phyloP scores from a whole-genome alignment of 2,113 vertebrate species.

The Eurystomus gularis region DNA sequence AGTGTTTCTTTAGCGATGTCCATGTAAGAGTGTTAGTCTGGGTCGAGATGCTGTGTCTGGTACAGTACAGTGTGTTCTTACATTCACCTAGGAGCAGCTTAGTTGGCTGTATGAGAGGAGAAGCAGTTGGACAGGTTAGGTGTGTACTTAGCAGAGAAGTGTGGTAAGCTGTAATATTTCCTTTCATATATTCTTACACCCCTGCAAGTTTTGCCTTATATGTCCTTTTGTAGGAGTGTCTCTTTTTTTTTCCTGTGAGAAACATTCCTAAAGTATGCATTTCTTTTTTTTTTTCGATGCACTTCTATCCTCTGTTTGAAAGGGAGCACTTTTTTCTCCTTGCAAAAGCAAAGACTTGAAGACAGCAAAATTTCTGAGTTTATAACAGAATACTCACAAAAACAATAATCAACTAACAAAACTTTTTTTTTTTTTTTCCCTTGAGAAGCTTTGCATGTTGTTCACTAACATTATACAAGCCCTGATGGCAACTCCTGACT shows the following conservation, averaged over 20 bases:
- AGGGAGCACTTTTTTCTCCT: not conserved
- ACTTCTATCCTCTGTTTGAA: not conserved
- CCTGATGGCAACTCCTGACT: not conserved
- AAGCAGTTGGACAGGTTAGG: not conserved
- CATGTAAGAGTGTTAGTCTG: not conserved
- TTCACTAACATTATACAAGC: not conserved
- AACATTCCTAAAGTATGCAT: not conserved
- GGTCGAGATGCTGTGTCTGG: not conserved
- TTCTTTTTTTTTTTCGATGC: not conserved
- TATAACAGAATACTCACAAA: not conserved
- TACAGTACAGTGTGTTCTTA: not conserved
- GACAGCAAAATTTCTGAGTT: not conserved
- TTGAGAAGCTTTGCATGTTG: not conserved
- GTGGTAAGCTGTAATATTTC: not conserved
- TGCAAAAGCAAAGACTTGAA: not conserved
- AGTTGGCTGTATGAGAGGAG: not conserved
- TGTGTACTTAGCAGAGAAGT: not conserved
- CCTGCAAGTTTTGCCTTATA: not conserved
- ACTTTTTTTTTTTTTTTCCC: not conserved
- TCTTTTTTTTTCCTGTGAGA: not conserved
- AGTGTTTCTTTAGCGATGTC: constrained; percentile 39
- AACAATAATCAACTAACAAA: not conserved
- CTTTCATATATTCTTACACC: not conserved
- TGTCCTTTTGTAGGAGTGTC: not conserved
- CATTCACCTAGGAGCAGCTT: not conserved